Base-by-base conservation (phyloP, 2,888 invertebrate genomes). In the Tortricodes alternella region DNA sequence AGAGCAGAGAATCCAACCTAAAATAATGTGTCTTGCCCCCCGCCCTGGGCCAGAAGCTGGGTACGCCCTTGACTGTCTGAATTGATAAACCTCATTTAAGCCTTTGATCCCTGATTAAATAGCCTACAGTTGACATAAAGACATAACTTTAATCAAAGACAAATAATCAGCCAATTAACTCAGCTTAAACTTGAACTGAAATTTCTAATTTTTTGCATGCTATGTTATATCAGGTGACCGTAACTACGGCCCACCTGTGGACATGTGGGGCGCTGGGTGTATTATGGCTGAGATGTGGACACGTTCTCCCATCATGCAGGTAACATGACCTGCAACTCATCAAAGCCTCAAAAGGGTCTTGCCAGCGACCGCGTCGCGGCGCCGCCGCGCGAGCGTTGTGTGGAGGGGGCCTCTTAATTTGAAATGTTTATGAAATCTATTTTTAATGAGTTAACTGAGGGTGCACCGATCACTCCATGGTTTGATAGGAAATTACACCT, bases 211-310 rank as follows among this genome's bases (percentile, higher is more conserved):
- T 9, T 27, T 4, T 23, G 29, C 3, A 35, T 24, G 16, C 15
- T 7, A 23, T 61, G 13, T 35, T 27, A 11, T 35, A 95, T 0
- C 60, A 90, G 89, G 98, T 27, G 97, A 98, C 71, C 92, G 99
- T 9, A 97, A 98, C 85, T 99, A 99, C 74, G 98, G 98, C 0
- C 97, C 99, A 0, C 96, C 98, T 0, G 98, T 99, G 9, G 99
- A 99, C 89, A 93, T 99, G 89, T 97, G 97, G 97, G 97, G 97
- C 0, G 99, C 98, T 0, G 99, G 99, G 0, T 99, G 99, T 78
- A 99, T 99, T 61, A 99, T 99, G 99, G 99, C 99, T 0, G 99
- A 99, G 90, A 97, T 99, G 97, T 99, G 99, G 99, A 99, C 98
- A 0, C 91, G 96, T 13, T 95, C 95, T 3, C 99, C 97, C 0